Base-by-base conservation (phyloP, 2,797 vertebrate genomes). In the Acomys russatus region DNA sequence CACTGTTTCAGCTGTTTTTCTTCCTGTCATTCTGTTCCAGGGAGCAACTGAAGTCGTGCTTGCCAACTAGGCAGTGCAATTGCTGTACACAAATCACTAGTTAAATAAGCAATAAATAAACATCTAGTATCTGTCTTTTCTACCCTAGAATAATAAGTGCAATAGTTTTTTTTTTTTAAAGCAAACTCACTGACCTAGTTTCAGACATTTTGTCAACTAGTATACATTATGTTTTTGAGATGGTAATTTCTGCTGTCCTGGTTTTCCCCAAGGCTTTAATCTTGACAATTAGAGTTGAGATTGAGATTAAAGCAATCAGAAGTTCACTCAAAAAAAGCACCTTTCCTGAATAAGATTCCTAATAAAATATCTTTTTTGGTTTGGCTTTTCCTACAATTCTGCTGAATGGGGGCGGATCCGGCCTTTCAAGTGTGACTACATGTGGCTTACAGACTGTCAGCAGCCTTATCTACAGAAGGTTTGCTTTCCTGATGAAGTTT, bases 261-360 rank as follows among this genome's bases (percentile, higher is more conserved):
- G 92, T 98, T 96, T 96, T 97, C 88, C 96, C 96, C 84, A 92
- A 96, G 94, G 71, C 86, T 95, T 97, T 97, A 95, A 97, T 97
- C 93, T 97, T 92, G 94, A 96, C 97, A 98, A 97, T 97, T 98
- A 97, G 98, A 98, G 96, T 92, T 83, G 86, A 94, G 88, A 88
- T 97, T 59, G 64, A 91, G 97, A 94, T 95, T 89, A 82, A 90
- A 93, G 82, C 68, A 97, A 85, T 98, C 97, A 98, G 96, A 98
- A 63, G 33, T 54, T 61, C 90, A 96, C 76, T 77, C 90, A 98
- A 97, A 85, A 85, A 78, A 95, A 92, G 80, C 90, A n/a, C 88
- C 82, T 86, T 82, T 95, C 77, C n/a, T 77, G 85, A 95, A 89
- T 71, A 35, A 51, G 73, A 68, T 86, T 93, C 20, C 56, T 94